Base-by-base conservation (phyloP, 30 jellyfish, hydroid and myxozoan species). In the Hydractinia echinata region DNA sequence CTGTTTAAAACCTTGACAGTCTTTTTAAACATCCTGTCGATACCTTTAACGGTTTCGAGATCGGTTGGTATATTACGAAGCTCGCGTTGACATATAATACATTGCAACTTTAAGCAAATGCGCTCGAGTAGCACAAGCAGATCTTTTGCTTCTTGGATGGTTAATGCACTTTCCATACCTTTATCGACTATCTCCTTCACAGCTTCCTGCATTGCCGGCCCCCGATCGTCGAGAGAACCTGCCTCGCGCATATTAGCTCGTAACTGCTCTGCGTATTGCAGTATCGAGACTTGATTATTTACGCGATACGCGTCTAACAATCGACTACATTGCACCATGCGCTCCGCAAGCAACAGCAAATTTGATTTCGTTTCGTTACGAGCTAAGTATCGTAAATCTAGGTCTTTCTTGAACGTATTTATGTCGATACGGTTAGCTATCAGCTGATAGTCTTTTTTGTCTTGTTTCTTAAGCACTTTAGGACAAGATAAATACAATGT, bases 311-410 rank as follows among this genome's bases (percentile, higher is more conserved):
- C 15, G 4, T n/a, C 53, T 16, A 61, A 9, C n/a, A 77, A 18
- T 54, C 13, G 55, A 53, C 44, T 53, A 55, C 85, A 53, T 61
- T 54, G 56, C 72, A 77, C 66, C 51, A 77, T 54, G 14, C 85
- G 85, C 58, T 77, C 85, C 7, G 85, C 85, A 13, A 77, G 21
- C 60, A 77, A 55, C 73, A 77, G 66, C 73, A 64, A 51, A 49
- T 61, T 55, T 0, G 85, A 77, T 54, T 77, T 77, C 54, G 76
- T 77, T 55, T 60, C 21, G 14, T 62, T 77, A 5, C 85, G 72
- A 64, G 85, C 76, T 14, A 77, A 61, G 60, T 77, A 77, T 8
- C 85, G 76, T 44, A 77, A 77, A 14, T 77, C 73, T 18, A 77
- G 77, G 60, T 77, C 53, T 14, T 3, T 55, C 49, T 54, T 60